These are phyloP conservation scores for Cryptus viduatorius DNA, from an alignment of 2,888 invertebrate genomes.

Conservation along the genomic window DNA sequence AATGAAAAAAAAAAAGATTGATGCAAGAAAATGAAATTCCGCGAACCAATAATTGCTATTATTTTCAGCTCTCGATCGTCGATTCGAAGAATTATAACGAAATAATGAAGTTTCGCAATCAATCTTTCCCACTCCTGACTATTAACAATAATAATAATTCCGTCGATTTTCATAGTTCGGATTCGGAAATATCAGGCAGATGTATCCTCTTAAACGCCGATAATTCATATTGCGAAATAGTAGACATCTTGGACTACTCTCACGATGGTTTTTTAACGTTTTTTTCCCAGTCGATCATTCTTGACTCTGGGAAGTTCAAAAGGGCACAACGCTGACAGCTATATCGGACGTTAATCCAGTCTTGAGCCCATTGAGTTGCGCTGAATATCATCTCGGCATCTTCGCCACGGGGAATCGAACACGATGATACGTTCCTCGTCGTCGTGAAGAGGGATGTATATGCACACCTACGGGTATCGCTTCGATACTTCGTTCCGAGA, in stretches of 20 bases:
- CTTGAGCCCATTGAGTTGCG: constrained; percentile 46
- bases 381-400: constrained; percentile 34
- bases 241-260: not conserved
- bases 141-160: no score
- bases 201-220: not conserved
- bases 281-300: constrained; percentile 38
- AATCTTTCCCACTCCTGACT: no score
- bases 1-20: not conserved
- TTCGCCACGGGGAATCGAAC: constrained; percentile 62
- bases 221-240: not conserved
- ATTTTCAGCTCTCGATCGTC: no score
- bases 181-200: no score
- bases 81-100: no score
- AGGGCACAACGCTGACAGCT: constrained; percentile 62
- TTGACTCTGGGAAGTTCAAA: constrained; percentile 34
- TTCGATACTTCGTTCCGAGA: constrained; percentile 43
- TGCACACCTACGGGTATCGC: constrained; percentile 24
- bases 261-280: constrained; percentile 23
- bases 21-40: not conserved
- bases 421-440: constrained; percentile 40
- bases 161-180: no score
- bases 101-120: no score
- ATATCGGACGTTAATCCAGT: constrained; percentile 55
- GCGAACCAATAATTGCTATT: no score
- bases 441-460: not conserved